Evolutionary conservation across 2,113 vertebrate genomes (phyloP), one percentile per base, ranked within the genome.

Genomic region (Trichechus manatus): DNA sequence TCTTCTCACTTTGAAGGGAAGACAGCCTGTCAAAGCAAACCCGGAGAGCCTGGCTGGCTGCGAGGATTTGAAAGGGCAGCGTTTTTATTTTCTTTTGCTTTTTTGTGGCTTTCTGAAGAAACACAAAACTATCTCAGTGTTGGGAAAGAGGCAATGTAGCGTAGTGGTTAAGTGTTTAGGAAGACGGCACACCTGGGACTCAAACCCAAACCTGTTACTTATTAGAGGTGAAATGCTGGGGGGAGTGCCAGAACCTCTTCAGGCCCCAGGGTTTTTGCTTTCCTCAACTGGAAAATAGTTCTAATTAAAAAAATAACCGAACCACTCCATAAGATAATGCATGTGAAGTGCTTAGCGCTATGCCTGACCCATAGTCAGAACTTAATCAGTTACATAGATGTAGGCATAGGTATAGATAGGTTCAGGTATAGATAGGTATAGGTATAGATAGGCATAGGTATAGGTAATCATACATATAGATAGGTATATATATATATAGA

Each of bases 21-120:
- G 95, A 97, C 97, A 97, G 29, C 47, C 84, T 98, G 97, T 97
- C 97, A 97, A 91, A 97, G 94, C 80, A 81, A 92, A 82, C 77
- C 87, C 4, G 0, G 42, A 91, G 75, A 81, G 95, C 68, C 42
- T 27, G 78, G 92, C 92, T 92, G 77, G 53, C 89, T 93, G 92
- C 4, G 13, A 90, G 95, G 22, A 36, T 91, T 75, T 77, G 70
- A 97, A 98, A 97, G 92, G 88, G 89, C 95, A 94, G 72, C 22
- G 29, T 44, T 78, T 88, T 93, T 88, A 27, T 86, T 81, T 91
- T 66, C 68, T 64, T 89, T 81, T 44, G 70, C 87, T 96, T 74
- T 68, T 39, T 87, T 79, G 36, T 75, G 56, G 5, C 31, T 96
- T 83, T 84, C 77, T n/a, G 33, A 79, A 92, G 80, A 80, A 77